These are phyloP conservation scores for Parotocinclus haroldoi DNA, from an alignment of 2,797 vertebrate genomes.

Conservation along the genomic window DNA sequence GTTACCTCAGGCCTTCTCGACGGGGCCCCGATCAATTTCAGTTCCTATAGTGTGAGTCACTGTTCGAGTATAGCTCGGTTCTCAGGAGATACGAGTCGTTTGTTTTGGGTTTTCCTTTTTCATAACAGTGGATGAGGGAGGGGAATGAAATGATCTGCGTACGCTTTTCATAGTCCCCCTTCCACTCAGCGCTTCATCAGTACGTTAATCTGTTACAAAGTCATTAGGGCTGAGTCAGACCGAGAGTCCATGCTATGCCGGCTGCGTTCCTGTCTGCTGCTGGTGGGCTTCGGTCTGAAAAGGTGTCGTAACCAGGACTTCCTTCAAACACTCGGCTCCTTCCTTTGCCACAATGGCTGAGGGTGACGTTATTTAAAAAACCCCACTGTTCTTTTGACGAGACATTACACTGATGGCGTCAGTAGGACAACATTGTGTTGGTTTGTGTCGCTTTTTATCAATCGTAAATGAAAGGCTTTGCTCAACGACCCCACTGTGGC, in stretches of 20 bases:
- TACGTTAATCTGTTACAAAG: not conserved
- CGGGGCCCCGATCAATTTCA: not conserved
- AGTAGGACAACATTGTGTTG: too few relatives aligned
- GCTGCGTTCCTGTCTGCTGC: not conserved
- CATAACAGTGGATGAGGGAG: not conserved
- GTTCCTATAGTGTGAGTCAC: constrained; percentile 3
- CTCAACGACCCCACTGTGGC: too few relatives aligned
- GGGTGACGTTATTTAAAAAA: constrained; percentile 22
- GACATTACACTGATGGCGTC: constrained; percentile 18
- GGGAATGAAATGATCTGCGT: not conserved
- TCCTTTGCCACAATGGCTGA: constrained; percentile 13
- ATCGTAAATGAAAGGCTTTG: too few relatives aligned
- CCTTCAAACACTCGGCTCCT: constrained; percentile 7
- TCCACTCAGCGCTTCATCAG: not conserved
- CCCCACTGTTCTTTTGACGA: constrained; percentile 40
- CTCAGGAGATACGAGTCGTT: constrained; percentile 1
- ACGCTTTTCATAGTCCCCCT: constrained; percentile 9
- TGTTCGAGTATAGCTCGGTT: constrained; percentile 11
- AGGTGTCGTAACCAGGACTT: constrained; percentile 13
- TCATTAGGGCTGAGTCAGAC: constrained; percentile 8
- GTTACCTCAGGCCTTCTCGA: too few relatives aligned
- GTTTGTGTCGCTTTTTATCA: too few relatives aligned
- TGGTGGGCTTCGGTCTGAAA: constrained; percentile 10
- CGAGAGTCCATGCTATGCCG: not conserved
- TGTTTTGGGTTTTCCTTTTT: not conserved